phyloP scores from a whole-genome alignment of 2,888 invertebrate species.

The Microplitis deprimator region DNA sequence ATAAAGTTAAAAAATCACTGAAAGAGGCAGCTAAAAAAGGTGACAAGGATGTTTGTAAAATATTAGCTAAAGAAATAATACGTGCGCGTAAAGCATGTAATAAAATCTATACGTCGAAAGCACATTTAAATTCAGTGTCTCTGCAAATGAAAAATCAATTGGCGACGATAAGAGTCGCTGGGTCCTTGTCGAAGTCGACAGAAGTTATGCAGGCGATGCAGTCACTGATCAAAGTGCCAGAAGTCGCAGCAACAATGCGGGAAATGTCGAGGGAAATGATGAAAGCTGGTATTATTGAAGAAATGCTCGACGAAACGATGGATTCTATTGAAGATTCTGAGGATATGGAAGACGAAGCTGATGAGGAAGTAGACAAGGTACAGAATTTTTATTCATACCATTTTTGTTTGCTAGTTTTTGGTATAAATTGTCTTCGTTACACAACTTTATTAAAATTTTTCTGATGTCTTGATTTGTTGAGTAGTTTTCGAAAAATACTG shows the following conservation, averaged over 20 bases:
- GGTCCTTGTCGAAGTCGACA: constrained; percentile 93
- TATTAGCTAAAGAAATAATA: constrained; percentile 94
- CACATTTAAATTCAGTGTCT: constrained; percentile 96
- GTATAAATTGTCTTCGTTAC: no score
- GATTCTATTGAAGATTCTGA: constrained; percentile 93
- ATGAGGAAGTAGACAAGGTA: constrained; percentile 93
- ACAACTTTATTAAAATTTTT: no score
- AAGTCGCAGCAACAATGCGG: constrained; percentile 96
- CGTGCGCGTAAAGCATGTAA: constrained; percentile 88
- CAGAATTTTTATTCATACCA: neutral
- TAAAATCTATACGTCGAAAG: constrained; percentile 96
- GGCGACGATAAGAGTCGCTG: constrained; percentile 94
- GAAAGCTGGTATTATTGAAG: constrained; percentile 98
- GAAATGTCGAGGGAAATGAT: constrained; percentile 99
- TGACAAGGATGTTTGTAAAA: constrained; percentile 93
- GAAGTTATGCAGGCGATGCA: constrained; percentile 99
- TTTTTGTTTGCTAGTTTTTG: neutral
- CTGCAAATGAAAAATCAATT: constrained; percentile 99
- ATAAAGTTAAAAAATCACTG: constrained; percentile 92
- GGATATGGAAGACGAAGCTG: constrained; percentile 96
- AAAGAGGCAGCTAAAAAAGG: constrained; percentile 97
- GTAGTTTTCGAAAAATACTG: no score
- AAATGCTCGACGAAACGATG: constrained; percentile 99
- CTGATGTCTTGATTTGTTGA: no score
- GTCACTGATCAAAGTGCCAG: constrained; percentile 88